A percentile compares a stretch with the other conserved stretches of the same genome.
Conservation (phyloP, 2,888 invertebrate species). For the Odontomyia ornata region DNA sequence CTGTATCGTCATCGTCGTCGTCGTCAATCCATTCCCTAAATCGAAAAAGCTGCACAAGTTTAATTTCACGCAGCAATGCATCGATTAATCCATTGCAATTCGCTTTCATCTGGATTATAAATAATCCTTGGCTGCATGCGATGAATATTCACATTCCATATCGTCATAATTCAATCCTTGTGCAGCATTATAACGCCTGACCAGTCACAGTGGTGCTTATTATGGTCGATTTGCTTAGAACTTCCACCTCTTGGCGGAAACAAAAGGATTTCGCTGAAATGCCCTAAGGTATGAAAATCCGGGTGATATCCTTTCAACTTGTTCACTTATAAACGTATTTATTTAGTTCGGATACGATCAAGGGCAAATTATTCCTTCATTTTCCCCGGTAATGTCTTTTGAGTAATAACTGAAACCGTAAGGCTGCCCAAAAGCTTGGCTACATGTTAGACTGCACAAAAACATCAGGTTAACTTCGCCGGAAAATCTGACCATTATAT, state of each 20-base stretch:
- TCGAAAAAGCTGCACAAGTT: constrained; percentile 3
- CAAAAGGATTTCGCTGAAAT: not conserved
- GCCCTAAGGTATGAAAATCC: too few relatives aligned
- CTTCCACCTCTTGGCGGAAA: not conserved
- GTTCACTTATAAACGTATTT: too few relatives aligned
- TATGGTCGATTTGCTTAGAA: not conserved
- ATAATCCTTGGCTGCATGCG: not conserved
- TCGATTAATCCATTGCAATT: constrained; percentile 22
- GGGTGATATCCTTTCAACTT: too few relatives aligned
- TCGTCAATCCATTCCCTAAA: too few relatives aligned
- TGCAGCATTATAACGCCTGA: not conserved
- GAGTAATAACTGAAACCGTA: constrained; percentile 4
- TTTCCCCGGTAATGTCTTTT: not conserved
- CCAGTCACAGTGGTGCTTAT: not conserved
- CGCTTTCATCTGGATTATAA: not conserved
- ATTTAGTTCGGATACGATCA: not conserved
- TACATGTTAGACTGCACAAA: not conserved
- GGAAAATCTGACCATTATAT: constrained; percentile 37
- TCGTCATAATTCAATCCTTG: not conserved
- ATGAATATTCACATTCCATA: not conserved
- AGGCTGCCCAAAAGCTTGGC: not conserved
- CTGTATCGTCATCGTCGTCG: too few relatives aligned
- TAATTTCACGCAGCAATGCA: constrained; percentile 33
- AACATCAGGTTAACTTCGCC: constrained; percentile 16
- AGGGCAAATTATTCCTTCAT: not conserved